Percentiles rank a stretch among this genome's conserved stretches.
phyloP scores from a whole-genome alignment of 2,797 vertebrate genomes.

The Gymnoscopelus microlampas region DNA sequence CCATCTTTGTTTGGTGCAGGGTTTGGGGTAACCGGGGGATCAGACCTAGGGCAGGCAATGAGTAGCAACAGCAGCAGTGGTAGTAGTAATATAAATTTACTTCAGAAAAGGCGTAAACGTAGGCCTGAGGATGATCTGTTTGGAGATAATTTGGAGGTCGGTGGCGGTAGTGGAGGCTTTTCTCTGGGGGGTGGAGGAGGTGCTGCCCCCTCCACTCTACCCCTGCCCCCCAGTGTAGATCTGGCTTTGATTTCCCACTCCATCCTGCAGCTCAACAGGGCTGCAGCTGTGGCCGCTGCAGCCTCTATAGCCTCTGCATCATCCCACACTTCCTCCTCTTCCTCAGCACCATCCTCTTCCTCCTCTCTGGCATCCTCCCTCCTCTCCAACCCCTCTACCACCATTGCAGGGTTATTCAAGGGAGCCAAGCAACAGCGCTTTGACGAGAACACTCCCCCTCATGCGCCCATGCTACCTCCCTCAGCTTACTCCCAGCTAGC shows the following conservation, averaged over 20 bases:
- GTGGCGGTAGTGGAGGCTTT: conserved; percentile 50
- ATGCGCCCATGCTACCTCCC: conserved; percentile 76
- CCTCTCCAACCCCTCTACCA: conserved; percentile 74
- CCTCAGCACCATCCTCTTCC: conserved; percentile 64
- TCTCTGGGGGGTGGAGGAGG: conserved; percentile 69
- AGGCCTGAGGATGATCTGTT: conserved; percentile 75
- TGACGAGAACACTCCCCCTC: conserved; percentile 84
- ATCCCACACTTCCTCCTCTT: conserved; percentile 49
- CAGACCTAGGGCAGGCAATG: conserved; percentile 69
- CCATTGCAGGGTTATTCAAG: conserved; percentile 78
- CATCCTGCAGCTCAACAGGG: conserved; percentile 82
- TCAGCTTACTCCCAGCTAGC: conserved; percentile 81
- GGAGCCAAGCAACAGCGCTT: conserved; percentile 79
- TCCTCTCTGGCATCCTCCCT: conserved; percentile 76
- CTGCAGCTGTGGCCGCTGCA: conserved; percentile 76
- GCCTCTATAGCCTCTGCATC: conserved; percentile 69
- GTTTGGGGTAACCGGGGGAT: conserved; percentile 60
- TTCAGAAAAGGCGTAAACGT: conserved; percentile 76
- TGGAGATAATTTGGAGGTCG: conserved; percentile 67
- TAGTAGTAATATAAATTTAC: conserved; percentile 49
- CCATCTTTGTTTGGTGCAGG: conserved; percentile 86
- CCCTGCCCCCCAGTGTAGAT: conserved; percentile 81
- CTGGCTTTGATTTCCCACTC: conserved; percentile 84
- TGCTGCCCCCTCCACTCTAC: conserved; percentile 76
- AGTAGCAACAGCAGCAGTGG: conserved; percentile 47